Evolutionary conservation across 1,140 invertebrate species (phyloP).

Genomic region (Bombyx mori): ASM3026992v2 NC_085125.1:11531001-11531500

Average conservation of each 20-base stretch:
- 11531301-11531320: slow-evolving; percentile 29
- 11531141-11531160: no score
- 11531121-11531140: no score
- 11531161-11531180: no score
- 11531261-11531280: slow-evolving; percentile 40
- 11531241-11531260: slow-evolving; percentile 36
- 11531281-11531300: slow-evolving; percentile 34
- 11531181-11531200: no score
- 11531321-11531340: slow-evolving; percentile 41
- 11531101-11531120: no score
- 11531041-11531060: no score
- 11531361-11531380: slow-evolving; percentile 40
- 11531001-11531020: no score
- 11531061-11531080: no score
- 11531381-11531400: slow-evolving; percentile 41
- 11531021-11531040: no score
- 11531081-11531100: no score
- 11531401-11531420: slow-evolving; percentile 41
- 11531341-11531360: slow-evolving; percentile 23
- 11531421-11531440: slow-evolving; percentile 41
- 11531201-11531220: slow-evolving; percentile 15
- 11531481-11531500: not conserved
- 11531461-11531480: slow-evolving; percentile 6
- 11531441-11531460: slow-evolving; percentile 54
- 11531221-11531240: slow-evolving; percentile 40